Percentiles rank a stretch among this genome's conserved stretches.
Conservation (phyloP, 2,797 vertebrate genomes). For the Xenops minutus region DNA sequence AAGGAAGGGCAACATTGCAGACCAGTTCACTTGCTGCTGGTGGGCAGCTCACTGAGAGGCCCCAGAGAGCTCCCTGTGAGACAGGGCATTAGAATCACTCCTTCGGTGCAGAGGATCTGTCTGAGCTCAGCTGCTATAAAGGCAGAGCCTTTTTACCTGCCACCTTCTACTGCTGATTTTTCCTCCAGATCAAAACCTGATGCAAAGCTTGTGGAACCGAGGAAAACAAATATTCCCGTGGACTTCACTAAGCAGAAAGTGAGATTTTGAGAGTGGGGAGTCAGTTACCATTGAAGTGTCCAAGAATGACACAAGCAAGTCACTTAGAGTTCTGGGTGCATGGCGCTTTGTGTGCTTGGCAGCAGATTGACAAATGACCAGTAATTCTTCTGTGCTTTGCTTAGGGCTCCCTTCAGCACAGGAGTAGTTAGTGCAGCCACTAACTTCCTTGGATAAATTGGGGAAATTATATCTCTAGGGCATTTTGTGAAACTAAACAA, state of each 20-base stretch:
- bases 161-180: background rate
- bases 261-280: background rate
- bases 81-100: fast-evolving
- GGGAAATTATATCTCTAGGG: background rate
- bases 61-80: background rate
- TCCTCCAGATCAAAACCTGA: background rate
- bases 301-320: background rate
- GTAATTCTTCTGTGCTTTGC: background rate
- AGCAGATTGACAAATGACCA: background rate
- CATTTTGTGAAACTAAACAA: background rate
- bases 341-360: background rate
- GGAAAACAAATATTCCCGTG: background rate
- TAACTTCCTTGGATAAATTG: background rate
- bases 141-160: background rate
- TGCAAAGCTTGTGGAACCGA: background rate
- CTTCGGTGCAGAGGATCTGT: background rate
- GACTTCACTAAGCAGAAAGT: background rate
- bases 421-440: background rate
- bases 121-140: background rate
- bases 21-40: background rate
- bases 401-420: background rate
- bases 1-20: background rate
- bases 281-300: background rate
- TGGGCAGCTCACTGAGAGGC: fast-evolving
- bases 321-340: background rate